phyloP scores from a whole-genome alignment of 2,888 invertebrate genomes.

The Zygaena filipendulae region DNA sequence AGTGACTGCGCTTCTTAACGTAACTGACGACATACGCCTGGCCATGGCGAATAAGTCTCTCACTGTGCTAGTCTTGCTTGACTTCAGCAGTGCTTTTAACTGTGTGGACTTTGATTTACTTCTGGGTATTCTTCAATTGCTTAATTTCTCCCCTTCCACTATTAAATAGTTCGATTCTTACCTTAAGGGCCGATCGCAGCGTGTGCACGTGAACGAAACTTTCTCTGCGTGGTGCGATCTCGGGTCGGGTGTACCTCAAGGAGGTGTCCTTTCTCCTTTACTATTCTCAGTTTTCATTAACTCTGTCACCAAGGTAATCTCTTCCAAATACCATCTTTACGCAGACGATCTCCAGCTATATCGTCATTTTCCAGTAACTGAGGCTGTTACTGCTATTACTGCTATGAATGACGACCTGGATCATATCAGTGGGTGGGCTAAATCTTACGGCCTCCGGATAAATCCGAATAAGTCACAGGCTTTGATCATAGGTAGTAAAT shows the following conservation, averaged over 20 bases:
- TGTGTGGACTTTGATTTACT: constrained; percentile 4
- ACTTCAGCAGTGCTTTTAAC: constrained; percentile 7
- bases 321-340: no score
- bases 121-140: constrained; percentile 1
- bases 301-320: constrained; percentile 1
- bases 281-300: constrained; percentile 4
- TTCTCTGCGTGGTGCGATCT: no score
- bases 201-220: no score
- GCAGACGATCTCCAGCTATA: no score
- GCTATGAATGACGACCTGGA: not conserved
- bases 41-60: constrained; percentile 5
- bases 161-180: no score
- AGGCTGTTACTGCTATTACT: not conserved
- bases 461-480: constrained; percentile 2
- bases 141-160: constrained; percentile 1
- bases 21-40: constrained; percentile 4
- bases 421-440: constrained; percentile 1
- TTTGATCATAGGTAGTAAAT: not conserved
- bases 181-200: no score
- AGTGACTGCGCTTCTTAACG: no score
- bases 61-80: constrained; percentile 5
- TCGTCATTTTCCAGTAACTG: no score
- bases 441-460: not conserved
- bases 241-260: constrained; percentile 1
- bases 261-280: constrained; percentile 3